Conservation (phyloP, 2,888 invertebrate genomes). For the Pyrgus malvae region DNA sequence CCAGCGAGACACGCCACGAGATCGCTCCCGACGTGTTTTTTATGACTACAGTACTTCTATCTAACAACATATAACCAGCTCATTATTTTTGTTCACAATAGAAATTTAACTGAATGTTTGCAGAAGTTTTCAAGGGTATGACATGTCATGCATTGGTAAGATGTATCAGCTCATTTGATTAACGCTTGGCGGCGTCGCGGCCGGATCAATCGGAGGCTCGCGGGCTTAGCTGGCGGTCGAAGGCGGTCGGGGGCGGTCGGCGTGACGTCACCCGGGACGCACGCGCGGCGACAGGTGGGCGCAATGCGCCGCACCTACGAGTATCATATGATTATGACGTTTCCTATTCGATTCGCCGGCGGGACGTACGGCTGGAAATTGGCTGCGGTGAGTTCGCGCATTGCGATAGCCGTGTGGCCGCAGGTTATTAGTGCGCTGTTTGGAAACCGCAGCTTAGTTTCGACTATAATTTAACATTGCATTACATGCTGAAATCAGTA, state of each 20-base stretch:
- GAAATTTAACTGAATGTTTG: not conserved
- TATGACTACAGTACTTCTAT: not conserved
- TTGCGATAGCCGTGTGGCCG: constrained; percentile 35
- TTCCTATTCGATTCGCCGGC: constrained; percentile 63
- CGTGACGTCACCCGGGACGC: constrained; percentile 76
- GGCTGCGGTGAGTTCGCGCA: constrained; percentile 54
- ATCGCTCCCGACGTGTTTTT: constrained; percentile 36
- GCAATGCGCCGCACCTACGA: constrained; percentile 76
- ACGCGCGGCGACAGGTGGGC: constrained; percentile 80
- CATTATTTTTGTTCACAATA: too few relatives aligned
- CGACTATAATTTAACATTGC: too few relatives aligned
- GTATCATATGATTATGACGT: constrained; percentile 75
- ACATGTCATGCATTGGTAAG: constrained; percentile 9
- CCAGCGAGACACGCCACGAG: constrained; percentile 49
- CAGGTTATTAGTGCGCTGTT: not conserved
- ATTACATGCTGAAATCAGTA: too few relatives aligned
- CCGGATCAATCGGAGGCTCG: constrained; percentile 68
- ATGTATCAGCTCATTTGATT: constrained; percentile 51
- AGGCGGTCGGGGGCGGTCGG: constrained; percentile 48
- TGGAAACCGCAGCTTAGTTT: not conserved
- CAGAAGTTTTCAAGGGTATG: not conserved
- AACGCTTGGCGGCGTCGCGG: constrained; percentile 48
- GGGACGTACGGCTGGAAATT: constrained; percentile 53
- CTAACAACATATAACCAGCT: too few relatives aligned
- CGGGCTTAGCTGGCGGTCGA: constrained; percentile 45